A percentile compares a stretch with the other conserved stretches of the same genome.
Conservation (phyloP, 2,113 vertebrate species). For the Patagioenas fasciata region DNA sequence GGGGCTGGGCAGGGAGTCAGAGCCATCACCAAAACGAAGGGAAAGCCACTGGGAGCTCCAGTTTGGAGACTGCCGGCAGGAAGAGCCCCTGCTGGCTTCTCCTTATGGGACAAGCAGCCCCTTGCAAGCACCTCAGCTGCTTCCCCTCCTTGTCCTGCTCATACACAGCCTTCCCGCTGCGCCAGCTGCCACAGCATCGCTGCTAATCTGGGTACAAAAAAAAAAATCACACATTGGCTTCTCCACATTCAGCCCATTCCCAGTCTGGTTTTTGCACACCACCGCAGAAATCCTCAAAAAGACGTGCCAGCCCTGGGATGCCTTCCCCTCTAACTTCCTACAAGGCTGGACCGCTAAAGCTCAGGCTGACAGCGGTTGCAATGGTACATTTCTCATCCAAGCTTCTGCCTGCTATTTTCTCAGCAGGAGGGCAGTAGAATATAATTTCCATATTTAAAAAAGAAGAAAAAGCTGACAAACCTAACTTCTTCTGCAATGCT, state of each 20-base stretch:
- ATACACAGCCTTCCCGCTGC: neutral
- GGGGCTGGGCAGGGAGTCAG: neutral
- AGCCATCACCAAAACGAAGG: neutral
- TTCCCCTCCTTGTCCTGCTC: neutral
- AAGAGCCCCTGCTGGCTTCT: neutral
- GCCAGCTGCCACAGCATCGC: neutral
- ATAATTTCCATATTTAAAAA: neutral
- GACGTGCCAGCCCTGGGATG: neutral
- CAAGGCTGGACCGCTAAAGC: neutral
- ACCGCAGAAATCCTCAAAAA: fast-evolving
- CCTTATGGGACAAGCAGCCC: neutral
- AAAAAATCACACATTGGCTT: fast-evolving
- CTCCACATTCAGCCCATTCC: fast-evolving
- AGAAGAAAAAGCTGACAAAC: neutral
- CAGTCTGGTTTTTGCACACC: neutral
- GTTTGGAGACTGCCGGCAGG: fast-evolving
- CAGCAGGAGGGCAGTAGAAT: neutral
- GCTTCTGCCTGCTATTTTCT: neutral
- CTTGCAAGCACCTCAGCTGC: fast-evolving
- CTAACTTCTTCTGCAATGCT: neutral
- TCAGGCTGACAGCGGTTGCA: fast-evolving
- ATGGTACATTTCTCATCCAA: neutral
- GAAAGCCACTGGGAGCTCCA: neutral
- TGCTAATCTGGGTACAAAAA: neutral
- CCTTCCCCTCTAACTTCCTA: neutral